phyloP scores from a whole-genome alignment of 2,113 vertebrate genomes.

The Cisticola juncidis region DNA sequence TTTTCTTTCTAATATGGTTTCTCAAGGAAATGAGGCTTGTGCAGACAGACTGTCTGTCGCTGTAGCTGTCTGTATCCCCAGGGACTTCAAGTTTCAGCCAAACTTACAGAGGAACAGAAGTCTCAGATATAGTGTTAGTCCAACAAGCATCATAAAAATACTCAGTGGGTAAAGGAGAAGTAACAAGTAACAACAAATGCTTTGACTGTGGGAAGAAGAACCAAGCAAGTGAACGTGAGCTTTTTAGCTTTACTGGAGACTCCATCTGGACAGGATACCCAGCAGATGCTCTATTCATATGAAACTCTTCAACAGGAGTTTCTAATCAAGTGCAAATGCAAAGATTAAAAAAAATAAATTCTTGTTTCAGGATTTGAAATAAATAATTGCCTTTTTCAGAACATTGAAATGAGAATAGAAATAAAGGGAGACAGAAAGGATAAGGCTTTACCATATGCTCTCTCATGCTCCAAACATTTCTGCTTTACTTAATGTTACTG shows the following conservation, averaged over 20 bases:
- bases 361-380: background rate
- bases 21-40: background rate
- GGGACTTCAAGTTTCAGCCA: background rate
- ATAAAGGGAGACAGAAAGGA: background rate
- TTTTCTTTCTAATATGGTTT: background rate
- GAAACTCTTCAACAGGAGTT: background rate
- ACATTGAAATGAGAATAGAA: background rate
- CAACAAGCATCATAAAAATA: background rate
- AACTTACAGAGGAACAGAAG: background rate
- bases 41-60: background rate
- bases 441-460: background rate
- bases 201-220: background rate
- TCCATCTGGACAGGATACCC: background rate
- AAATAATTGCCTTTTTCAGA: background rate
- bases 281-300: background rate
- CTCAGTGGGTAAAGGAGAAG: background rate
- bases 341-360: background rate
- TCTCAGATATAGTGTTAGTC: background rate
- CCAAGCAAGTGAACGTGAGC: background rate
- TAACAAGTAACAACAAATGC: background rate
- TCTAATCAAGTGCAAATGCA: background rate
- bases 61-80: background rate
- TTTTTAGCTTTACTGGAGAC: background rate
- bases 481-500: background rate
- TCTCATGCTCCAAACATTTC: background rate